Base-by-base conservation (phyloP, 2,113 vertebrate species). In the Sclerurus mexicanus region DNA sequence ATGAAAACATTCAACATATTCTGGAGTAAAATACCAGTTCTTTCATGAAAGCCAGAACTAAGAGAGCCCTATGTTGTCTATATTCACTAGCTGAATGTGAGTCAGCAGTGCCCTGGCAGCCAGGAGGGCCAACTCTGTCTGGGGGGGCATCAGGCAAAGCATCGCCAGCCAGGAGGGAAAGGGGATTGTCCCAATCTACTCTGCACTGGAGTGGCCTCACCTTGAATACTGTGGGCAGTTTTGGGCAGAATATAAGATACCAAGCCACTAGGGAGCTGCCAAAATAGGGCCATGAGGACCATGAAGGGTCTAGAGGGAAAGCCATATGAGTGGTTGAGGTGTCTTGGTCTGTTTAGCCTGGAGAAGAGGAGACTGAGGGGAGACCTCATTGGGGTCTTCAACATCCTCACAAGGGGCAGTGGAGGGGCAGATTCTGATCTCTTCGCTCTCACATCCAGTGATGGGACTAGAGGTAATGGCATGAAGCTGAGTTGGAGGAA, bases 121-220 rank as follows among this genome's bases (percentile, higher is more conserved):
- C 78, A 82, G 30, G 30, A 47, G 17, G n/a, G 53, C 10, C 53
- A 68, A 0, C 1, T 0, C 0, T 12, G 62, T 47, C 53, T 62
- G n/a, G 46, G 10, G 3, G 22, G 20, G 2, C 23, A 89, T 3
- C 44, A 60, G 53, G 60, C 1, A n/a, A 30, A 53, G 60, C 28
- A 52, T 30, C 2, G 0, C 12, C 17, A 67, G 19, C 12, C 0
- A 0, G 24, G 16, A 13, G 14, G 39, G 46, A 39, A 19, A 75
- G n/a, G 28, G 50, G 53, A 68, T 6, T 60, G 69, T 75, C 46
- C 44, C 0, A 3, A 46, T 21, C 37, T 67, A 52, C 77, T 60
- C 62, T 60, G 62, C 5, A 0, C 44, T 52, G 69, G 20, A 30
- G 20, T 0, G 0, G 62, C 28, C 46, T 68, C 62, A 47, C 28